A percentile compares a stretch with the other conserved stretches of the same genome.
Conservation (phyloP, 1,140 invertebrate species). For the Zophobas atratus region DNA sequence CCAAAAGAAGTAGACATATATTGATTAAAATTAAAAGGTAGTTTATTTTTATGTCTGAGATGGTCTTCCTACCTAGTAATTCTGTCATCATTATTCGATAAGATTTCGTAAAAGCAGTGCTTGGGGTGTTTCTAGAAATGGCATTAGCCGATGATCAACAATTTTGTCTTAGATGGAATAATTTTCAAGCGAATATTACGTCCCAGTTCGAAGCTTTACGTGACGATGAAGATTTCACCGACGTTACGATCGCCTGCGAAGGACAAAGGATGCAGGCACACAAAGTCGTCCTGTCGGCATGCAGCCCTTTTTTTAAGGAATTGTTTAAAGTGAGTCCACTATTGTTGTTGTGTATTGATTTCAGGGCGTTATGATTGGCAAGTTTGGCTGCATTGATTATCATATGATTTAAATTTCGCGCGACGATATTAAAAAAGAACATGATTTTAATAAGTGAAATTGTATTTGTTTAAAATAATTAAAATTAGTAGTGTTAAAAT, state of each 20-base stretch:
- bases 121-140: slow-evolving; percentile 60
- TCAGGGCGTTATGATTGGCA: slow-evolving; percentile 23
- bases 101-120: slow-evolving; percentile 21
- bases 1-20: slow-evolving; percentile 61
- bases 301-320: slow-evolving; percentile 87
- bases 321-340: slow-evolving; percentile 79
- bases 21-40: slow-evolving; percentile 65
- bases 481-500: background rate
- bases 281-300: slow-evolving; percentile 85
- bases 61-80: slow-evolving; percentile 49
- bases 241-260: slow-evolving; percentile 87
- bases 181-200: slow-evolving; percentile 91
- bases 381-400: slow-evolving; percentile 36
- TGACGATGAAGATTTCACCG: slow-evolving; percentile 86
- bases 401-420: slow-evolving; percentile 25
- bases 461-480: background rate
- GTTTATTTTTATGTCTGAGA: slow-evolving; percentile 63
- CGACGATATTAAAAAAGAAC: background rate
- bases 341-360: slow-evolving; percentile 55
- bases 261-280: slow-evolving; percentile 83
- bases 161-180: slow-evolving; percentile 94
- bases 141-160: slow-evolving; percentile 81
- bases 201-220: slow-evolving; percentile 84
- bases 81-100: slow-evolving; percentile 15
- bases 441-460: background rate